A percentile compares a stretch with the other conserved stretches of the same genome.
phyloP scores from a whole-genome alignment of 1,140 invertebrate species.

The Conopomorpha cramerella region DNA sequence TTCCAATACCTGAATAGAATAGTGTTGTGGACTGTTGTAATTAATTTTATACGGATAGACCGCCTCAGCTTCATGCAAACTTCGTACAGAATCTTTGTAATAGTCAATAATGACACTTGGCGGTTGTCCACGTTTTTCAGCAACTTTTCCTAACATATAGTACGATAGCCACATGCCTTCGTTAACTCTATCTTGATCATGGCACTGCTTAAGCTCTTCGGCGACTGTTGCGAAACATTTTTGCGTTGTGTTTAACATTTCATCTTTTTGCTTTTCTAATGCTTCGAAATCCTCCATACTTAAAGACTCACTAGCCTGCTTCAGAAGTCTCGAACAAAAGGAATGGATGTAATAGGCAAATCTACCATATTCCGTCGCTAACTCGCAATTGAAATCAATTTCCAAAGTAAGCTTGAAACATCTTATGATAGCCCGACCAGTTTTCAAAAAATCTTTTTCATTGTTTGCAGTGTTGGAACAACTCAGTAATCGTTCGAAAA shows the following conservation, averaged over 20 bases:
- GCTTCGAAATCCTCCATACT: conserved; percentile 78
- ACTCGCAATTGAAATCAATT: conserved; percentile 71
- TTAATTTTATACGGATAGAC: conserved; percentile 85
- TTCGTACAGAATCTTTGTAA: conserved; percentile 76
- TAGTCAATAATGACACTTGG: conserved; percentile 77
- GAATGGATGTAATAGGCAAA: conserved; percentile 87
- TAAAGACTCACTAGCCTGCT: conserved; percentile 75
- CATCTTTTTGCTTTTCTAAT: conserved; percentile 76
- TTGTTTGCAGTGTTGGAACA: conserved; percentile 69
- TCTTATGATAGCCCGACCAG: conserved; percentile 71
- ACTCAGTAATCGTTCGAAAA: conserved; percentile 82
- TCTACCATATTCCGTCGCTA: conserved; percentile 89
- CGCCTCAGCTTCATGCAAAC: conserved; percentile 79
- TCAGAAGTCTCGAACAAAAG: conserved; percentile 82
- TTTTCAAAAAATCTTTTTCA: conserved; percentile 72
- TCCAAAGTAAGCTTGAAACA: conserved; percentile 81
- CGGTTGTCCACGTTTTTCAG: conserved; percentile 78
- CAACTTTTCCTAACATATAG: conserved; percentile 92
- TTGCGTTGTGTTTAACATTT: conserved; percentile 75
- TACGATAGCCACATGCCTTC: conserved; percentile 89
- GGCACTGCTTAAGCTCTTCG: conserved; percentile 59
- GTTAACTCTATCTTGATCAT: conserved; percentile 59
- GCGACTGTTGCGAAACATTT: conserved; percentile 78
- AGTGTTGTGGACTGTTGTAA: conserved; percentile 80
- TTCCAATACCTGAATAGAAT: conserved; percentile 90